Base-by-base conservation (phyloP, 2,113 vertebrate genomes). In the Amblyornis subalaris region DNA sequence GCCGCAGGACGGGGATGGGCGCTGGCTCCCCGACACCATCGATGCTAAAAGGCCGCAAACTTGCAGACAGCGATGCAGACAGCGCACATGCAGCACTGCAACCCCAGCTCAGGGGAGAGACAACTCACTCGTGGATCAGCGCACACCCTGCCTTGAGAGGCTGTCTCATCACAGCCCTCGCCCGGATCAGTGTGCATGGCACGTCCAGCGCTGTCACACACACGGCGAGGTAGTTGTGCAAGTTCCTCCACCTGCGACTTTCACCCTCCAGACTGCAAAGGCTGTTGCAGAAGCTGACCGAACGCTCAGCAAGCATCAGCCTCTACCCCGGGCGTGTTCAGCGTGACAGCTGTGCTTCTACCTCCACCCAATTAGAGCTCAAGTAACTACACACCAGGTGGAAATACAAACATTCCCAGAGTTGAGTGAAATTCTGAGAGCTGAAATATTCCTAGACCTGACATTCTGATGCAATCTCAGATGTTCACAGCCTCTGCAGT, bases 191-290 rank as follows among this genome's bases (percentile, higher is more conserved):
- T 3, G 45, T 6, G 42, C 33, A 1, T 0, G 29, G 77, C 64
- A 10, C 36, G 3, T 8, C 31, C 40, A 11, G 81, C 6, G 2
- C 85, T 10, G 51, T 19, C 6, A 54, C 33, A n/a, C 53, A 1
- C 0, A 25, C 0, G 35, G 42, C 47, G 8, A 13, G 38, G 66
- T 9, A 26, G 42, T 4, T 42, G 44, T 2, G 0, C 31, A 1
- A 48, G 42, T n/a, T 45, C 58, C 69, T 60, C 31, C 10, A 7
- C 45, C 36, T 15, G 45, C 36, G 20, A 18, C 72, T 40, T 40
- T 48, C 45, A 6, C 38, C 44, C 48, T 35, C 35, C 74, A 29
- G 61, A 4, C 38, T 26, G 65, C 65, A 47, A 50, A 71, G n/a
- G 7, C 36, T 21, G 55, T 6, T 15, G 55, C 51, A 85, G 73